Percentiles rank a stretch among this genome's conserved stretches.
Evolutionary conservation across 2,113 vertebrate species (phyloP).

Genomic region (Apaloderma vittatum): DNA sequence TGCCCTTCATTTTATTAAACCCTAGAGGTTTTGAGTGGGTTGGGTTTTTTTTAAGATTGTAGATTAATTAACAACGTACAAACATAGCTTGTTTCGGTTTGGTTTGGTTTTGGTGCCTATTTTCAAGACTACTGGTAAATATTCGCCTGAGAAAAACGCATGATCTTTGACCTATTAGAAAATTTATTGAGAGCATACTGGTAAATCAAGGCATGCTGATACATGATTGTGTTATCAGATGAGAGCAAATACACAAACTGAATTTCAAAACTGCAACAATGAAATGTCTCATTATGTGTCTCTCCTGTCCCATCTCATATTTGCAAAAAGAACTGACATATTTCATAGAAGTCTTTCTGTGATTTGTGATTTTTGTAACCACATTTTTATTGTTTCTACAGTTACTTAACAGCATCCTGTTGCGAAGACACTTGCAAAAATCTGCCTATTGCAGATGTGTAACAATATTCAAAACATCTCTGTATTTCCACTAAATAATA

Average conservation of each 20-base stretch:
- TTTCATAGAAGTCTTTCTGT: background rate
- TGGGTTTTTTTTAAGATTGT: background rate
- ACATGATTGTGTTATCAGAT: background rate
- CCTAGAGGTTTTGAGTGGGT: background rate
- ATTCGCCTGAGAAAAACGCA: background rate
- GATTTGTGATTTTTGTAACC: background rate
- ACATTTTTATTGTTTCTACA: background rate
- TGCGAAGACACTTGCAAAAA: background rate
- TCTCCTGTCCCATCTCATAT: background rate
- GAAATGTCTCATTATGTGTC: background rate
- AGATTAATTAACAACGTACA: background rate
- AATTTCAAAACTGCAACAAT: background rate
- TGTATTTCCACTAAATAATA: background rate
- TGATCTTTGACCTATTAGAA: background rate
- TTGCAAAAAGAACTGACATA: background rate
- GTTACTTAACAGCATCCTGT: background rate
- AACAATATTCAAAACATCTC: background rate
- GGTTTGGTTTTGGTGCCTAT: background rate
- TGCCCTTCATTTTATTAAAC: slow-evolving; percentile 16
- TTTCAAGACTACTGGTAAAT: background rate
- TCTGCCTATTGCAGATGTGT: background rate
- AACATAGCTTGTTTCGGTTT: background rate
- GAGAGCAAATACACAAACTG: background rate
- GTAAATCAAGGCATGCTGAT: background rate
- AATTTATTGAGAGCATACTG: background rate